Conservation (phyloP, 1,140 invertebrate species). For the Eumeta japonica region DNA sequence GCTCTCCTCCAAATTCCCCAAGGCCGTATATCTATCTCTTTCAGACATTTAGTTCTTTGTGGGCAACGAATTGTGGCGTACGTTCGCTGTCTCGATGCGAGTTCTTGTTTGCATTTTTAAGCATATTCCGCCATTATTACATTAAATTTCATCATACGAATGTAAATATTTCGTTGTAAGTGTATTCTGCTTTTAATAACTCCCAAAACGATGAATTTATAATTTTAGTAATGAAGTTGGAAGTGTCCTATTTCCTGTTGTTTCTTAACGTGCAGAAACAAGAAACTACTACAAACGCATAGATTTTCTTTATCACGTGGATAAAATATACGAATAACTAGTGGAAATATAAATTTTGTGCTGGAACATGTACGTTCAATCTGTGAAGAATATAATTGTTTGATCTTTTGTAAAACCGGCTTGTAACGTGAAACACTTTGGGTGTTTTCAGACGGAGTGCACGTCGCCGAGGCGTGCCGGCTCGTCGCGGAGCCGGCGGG, state of each 20-base stretch:
- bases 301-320: slow-evolving; percentile 53
- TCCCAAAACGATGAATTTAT: slow-evolving; percentile 3
- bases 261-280: slow-evolving; percentile 43
- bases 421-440: slow-evolving; percentile 34
- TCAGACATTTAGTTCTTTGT: slow-evolving; percentile 1
- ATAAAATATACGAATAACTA: slow-evolving; percentile 44
- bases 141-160: slow-evolving; percentile 27
- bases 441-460: slow-evolving; percentile 45
- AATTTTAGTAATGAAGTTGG: slow-evolving; percentile 19
- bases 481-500: slow-evolving; percentile 32
- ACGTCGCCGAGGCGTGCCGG: slow-evolving; percentile 19
- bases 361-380: slow-evolving; percentile 12
- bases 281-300: slow-evolving; percentile 42
- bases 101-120: slow-evolving; percentile 14
- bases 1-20: too few species aligned
- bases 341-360: slow-evolving; percentile 19
- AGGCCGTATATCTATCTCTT: not conserved
- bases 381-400: slow-evolving; percentile 13
- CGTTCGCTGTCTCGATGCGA: not conserved
- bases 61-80: not conserved
- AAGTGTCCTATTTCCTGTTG: slow-evolving; percentile 54
- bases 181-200: slow-evolving; percentile 5
- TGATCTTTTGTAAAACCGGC: slow-evolving; percentile 27
- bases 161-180: slow-evolving; percentile 9
- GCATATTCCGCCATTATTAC: slow-evolving; percentile 45